A percentile compares a stretch with the other conserved stretches of the same genome.
Conservation (phyloP, 2,113 vertebrate genomes). For the Mirounga angustirostris region DNA sequence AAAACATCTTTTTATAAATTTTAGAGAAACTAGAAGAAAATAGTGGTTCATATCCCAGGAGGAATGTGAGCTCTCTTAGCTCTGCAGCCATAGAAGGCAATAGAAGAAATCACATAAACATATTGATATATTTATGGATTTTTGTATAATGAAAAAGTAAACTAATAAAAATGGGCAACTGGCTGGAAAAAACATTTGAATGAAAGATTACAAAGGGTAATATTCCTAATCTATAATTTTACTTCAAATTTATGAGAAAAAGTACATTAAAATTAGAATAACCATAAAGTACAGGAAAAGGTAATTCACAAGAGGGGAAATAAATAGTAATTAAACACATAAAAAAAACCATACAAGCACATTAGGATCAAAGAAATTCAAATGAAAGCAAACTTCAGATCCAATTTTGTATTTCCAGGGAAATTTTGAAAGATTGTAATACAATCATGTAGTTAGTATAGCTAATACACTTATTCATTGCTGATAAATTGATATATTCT, state of each 20-base stretch:
- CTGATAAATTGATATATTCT: background rate
- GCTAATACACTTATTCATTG: background rate
- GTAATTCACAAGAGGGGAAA: slow-evolving; percentile 25
- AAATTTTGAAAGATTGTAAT: background rate
- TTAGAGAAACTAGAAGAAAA: slow-evolving; percentile 32
- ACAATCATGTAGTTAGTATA: background rate
- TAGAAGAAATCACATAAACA: slow-evolving; percentile 18
- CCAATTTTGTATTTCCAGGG: background rate
- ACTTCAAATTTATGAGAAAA: slow-evolving; percentile 45
- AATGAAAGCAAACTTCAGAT: background rate
- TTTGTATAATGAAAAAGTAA: slow-evolving; percentile 22
- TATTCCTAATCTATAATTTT: slow-evolving; percentile 53
- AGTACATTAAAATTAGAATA: background rate
- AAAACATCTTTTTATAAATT: slow-evolving; percentile 5
- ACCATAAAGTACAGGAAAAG: background rate
- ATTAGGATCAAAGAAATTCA: slow-evolving; percentile 15
- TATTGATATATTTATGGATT: slow-evolving; percentile 23
- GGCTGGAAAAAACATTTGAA: slow-evolving; percentile 15
- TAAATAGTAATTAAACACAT: background rate
- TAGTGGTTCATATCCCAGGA: background rate
- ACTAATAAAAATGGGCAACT: slow-evolving; percentile 42
- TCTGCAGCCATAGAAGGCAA: background rate
- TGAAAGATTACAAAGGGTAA: background rate
- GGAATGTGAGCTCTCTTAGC: background rate
- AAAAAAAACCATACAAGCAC: background rate